These are phyloP conservation scores for Prinia subflava DNA, from an alignment of 2,113 vertebrate genomes.

Conservation along the genomic window DNA sequence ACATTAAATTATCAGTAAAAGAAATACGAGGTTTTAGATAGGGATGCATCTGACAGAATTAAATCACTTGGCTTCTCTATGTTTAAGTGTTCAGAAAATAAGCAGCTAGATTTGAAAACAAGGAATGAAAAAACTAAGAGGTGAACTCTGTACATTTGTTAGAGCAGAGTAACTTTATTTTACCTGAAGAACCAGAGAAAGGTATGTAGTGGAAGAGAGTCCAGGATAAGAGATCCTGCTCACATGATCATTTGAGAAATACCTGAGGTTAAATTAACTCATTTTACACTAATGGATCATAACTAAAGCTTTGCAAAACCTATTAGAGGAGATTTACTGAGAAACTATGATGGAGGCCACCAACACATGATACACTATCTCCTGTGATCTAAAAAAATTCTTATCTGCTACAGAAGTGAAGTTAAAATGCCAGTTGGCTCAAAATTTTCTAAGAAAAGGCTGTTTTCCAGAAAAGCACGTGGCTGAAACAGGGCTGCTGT, in stretches of 20 bases:
- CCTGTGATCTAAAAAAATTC: neutral
- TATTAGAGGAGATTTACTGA: neutral
- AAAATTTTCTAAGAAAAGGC: neutral
- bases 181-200: neutral
- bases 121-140: neutral
- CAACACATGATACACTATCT: neutral
- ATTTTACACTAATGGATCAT: neutral
- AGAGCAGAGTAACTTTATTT: neutral
- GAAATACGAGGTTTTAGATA: neutral
- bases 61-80: neutral
- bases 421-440: neutral
- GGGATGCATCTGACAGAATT: neutral
- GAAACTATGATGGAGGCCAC: neutral
- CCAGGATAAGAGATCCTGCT: neutral
- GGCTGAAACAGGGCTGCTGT: neutral
- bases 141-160: neutral
- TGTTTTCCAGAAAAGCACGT: neutral
- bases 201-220: neutral
- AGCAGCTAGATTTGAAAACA: neutral
- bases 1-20: neutral
- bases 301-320: neutral
- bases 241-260: neutral
- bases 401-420: neutral
- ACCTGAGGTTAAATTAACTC: neutral
- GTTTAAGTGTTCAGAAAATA: neutral